These are phyloP conservation scores for Zosterops lateralis DNA, from an alignment of 2,113 vertebrate genomes.

Conservation along the genomic window DNA sequence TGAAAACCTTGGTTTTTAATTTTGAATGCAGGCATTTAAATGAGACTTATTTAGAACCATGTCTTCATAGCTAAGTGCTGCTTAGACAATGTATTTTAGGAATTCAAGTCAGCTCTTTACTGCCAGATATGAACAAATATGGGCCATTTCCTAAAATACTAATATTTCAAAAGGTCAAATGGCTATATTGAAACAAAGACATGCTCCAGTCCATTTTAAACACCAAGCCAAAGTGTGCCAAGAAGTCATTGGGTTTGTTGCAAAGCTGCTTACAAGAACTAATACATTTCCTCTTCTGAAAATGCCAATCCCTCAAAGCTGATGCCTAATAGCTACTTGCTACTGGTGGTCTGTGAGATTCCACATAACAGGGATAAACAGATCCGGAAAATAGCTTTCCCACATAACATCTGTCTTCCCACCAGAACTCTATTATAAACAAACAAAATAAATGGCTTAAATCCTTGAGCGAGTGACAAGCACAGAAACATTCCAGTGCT, in stretches of 20 bases:
- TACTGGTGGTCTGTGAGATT: background rate
- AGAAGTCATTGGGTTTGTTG: background rate
- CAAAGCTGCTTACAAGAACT: background rate
- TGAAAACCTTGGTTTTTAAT: background rate
- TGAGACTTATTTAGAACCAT: conserved; percentile 2
- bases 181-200: background rate
- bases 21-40: background rate
- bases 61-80: background rate
- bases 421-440: conserved; percentile 55
- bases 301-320: background rate
- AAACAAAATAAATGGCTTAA: conserved; percentile 61
- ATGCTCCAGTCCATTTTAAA: conserved; percentile 3
- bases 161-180: conserved; percentile 44
- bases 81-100: conserved; percentile 2
- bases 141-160: conserved; percentile 40
- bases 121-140: background rate
- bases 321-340: conserved; percentile 4
- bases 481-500: conserved; percentile 51
- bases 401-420: conserved; percentile 63
- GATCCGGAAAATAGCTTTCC: conserved; percentile 52
- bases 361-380: background rate
- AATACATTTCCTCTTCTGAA: background rate
- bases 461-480: conserved; percentile 22
- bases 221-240: background rate
- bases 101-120: background rate